These are phyloP conservation scores for Anarrhichthys ocellatus DNA, from an alignment of 2,113 vertebrate species.

Conservation along the genomic window DNA sequence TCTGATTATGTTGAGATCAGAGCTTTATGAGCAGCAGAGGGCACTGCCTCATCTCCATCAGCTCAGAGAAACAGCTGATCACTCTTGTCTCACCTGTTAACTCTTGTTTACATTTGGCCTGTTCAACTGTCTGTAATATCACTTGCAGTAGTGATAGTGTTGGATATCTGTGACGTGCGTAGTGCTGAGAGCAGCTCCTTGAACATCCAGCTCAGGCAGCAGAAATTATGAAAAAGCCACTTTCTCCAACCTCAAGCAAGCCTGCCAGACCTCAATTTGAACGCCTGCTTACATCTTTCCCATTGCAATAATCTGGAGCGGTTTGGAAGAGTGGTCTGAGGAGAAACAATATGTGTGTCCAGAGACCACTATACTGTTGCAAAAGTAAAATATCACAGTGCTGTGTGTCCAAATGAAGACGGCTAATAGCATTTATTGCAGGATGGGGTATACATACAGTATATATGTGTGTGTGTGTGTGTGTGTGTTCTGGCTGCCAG, in stretches of 20 bases:
- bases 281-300: slow-evolving; percentile 68
- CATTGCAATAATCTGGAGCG: slow-evolving; percentile 64
- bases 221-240: slow-evolving; percentile 65
- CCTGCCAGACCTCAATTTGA: slow-evolving; percentile 74
- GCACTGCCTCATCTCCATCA: slow-evolving; percentile 67
- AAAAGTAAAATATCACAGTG: slow-evolving; percentile 57
- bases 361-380: slow-evolving; percentile 63
- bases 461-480: background rate
- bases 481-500: slow-evolving; percentile 37
- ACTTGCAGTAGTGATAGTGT: slow-evolving; percentile 27
- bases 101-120: slow-evolving; percentile 6
- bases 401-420: slow-evolving; percentile 58
- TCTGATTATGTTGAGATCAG: background rate
- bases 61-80: slow-evolving; percentile 22
- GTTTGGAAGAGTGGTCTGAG: slow-evolving; percentile 59
- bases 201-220: slow-evolving; percentile 54
- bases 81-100: background rate
- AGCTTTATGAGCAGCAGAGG: slow-evolving; percentile 68
- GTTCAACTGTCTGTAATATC: slow-evolving; percentile 20
- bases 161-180: slow-evolving; percentile 27
- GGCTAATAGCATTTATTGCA: slow-evolving; percentile 54
- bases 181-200: slow-evolving; percentile 45
- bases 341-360: slow-evolving; percentile 60
- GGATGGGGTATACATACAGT: background rate
- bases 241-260: slow-evolving; percentile 62